These are phyloP conservation scores for Scaptodrosophila latifasciaeformis DNA, from an alignment of 2,888 invertebrate species.

Conservation along the genomic window DNA sequence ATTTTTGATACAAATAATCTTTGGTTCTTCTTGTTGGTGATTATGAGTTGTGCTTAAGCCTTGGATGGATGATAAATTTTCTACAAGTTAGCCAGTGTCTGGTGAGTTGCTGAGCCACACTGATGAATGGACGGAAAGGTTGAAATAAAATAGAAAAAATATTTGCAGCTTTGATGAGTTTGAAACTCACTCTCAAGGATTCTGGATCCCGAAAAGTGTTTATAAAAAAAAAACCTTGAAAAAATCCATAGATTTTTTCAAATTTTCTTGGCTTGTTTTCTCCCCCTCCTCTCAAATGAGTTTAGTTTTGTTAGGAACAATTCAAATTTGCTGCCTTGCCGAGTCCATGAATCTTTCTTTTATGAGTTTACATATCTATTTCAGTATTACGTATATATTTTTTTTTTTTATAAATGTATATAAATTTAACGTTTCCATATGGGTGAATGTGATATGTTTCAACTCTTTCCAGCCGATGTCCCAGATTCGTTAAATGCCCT, in stretches of 20 bases:
- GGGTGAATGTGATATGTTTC: no score
- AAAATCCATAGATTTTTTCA: no score
- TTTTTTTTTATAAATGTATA: no score
- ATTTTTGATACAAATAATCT: no score
- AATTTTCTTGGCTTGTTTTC: no score
- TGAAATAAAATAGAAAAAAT: constrained; percentile 23
- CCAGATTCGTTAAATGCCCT: no score
- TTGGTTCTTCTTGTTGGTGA: neutral
- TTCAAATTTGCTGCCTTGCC: neutral
- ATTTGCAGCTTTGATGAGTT: neutral
- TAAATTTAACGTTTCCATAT: no score
- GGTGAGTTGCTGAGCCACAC: constrained; percentile 39
- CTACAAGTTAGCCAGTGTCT: neutral
- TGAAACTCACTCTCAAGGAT: neutral
- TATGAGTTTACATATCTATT: neutral
- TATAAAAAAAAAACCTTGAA: no score
- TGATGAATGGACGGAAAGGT: constrained; percentile 61
- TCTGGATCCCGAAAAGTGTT: no score
- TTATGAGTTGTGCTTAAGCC: neutral
- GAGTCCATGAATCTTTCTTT: no score
- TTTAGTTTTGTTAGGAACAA: constrained; percentile 47
- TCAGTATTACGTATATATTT: neutral
- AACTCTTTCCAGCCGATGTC: no score
- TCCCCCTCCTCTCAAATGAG: no score
- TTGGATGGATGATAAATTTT: constrained; percentile 6